Percentiles rank a stretch among this genome's conserved stretches.
Evolutionary conservation across 2,113 vertebrate genomes (phyloP).

Genomic region (Urocitellus parryii): DNA sequence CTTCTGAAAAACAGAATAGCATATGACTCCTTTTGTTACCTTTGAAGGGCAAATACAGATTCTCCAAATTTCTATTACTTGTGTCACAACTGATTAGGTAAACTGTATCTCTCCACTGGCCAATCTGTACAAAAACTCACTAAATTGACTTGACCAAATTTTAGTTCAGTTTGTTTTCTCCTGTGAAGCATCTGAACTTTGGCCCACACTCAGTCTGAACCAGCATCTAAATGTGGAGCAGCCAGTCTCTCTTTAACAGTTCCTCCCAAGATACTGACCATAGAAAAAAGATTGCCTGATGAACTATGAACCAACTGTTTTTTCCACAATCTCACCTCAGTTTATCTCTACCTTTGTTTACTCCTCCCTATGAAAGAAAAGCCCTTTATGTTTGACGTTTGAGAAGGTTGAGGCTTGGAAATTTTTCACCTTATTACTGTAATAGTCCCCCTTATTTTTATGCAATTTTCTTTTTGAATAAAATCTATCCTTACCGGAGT

Average conservation of each 20-base stretch:
- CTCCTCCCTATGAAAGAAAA: not conserved
- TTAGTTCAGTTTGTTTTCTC: not conserved
- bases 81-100: not conserved
- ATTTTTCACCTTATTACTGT: not conserved
- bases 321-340: not conserved
- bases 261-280: not conserved
- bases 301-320: not conserved
- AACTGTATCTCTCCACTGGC: not conserved
- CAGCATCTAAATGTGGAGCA: not conserved
- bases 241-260: not conserved
- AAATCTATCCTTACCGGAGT: not conserved
- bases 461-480: not conserved
- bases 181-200: not conserved
- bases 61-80: not conserved
- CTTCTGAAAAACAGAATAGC: not conserved
- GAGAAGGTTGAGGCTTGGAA: not conserved
- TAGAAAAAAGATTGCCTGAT: not conserved
- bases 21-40: not conserved
- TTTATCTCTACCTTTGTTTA: not conserved
- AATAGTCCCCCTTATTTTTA: not conserved
- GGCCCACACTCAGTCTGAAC: not conserved
- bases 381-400: not conserved
- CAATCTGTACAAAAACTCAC: not conserved
- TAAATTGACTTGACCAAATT: not conserved
- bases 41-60: not conserved